Conservation (phyloP, 2,888 invertebrate genomes). For the Agrilus mali region DNA sequence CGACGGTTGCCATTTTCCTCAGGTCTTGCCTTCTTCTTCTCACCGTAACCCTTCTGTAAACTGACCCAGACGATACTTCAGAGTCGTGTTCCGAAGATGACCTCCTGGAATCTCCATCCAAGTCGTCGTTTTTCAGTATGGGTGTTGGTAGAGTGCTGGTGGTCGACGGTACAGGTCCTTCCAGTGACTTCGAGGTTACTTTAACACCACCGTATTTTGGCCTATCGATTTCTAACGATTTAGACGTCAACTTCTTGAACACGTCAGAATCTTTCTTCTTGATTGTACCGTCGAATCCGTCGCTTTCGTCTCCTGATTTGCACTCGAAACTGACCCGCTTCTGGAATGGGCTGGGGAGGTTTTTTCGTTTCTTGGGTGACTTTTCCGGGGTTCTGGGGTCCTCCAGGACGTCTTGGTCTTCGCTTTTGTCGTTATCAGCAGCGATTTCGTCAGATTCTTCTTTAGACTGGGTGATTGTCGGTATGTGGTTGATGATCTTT, state of each 20-base stretch:
- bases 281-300: too few species aligned
- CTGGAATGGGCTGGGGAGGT: background rate
- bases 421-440: background rate
- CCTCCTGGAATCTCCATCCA: too few species aligned
- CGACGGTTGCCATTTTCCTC: conserved; percentile 30
- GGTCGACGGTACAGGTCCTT: too few species aligned
- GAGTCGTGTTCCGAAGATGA: conserved; percentile 23
- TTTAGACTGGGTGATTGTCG: background rate
- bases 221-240: too few species aligned
- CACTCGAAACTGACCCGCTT: conserved; percentile 16
- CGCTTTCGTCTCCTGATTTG: too few species aligned
- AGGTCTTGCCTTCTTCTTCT: conserved; percentile 41
- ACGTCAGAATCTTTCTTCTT: too few species aligned
- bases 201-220: too few species aligned
- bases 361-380: conserved; percentile 3
- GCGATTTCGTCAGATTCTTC: conserved; percentile 5
- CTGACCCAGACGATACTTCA: conserved; percentile 48
- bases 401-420: background rate
- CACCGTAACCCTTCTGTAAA: conserved; percentile 52
- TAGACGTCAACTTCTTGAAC: too few species aligned
- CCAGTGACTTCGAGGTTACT: too few species aligned
- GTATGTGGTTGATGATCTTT: background rate
- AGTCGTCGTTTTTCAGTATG: too few species aligned
- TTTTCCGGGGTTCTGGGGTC: conserved; percentile 1
- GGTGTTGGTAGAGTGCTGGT: too few species aligned